Evolutionary conservation across 2,888 invertebrate genomes (phyloP), one percentile per base, ranked within the genome.

Genomic region (Machimus atricapillus): DNA sequence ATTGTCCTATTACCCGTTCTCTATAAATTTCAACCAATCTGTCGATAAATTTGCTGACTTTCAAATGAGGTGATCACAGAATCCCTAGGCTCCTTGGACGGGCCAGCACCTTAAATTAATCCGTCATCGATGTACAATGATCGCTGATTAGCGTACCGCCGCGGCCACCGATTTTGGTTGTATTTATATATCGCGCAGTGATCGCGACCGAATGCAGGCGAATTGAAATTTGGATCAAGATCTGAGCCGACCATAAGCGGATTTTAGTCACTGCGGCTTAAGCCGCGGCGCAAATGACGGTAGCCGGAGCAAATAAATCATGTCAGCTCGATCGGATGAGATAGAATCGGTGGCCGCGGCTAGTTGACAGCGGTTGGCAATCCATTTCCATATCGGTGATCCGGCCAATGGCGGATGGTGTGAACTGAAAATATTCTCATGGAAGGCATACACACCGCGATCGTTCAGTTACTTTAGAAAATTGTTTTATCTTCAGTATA

Each of bases 401-500:
- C 9, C 23, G 37, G 19, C 66, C 66, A 66, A 66, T 66, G 58
- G 58, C 56, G 66, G 58, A 58, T 82, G 82, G 82, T 83, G 82
- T 66, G 82, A 83, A 83, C 37, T 58, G 82, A 83, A 83, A 83
- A 83, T 83, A 83, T 83, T 83, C 82, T 83, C 82, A 83, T 83
- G 82, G 37, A 79, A 83, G 58, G n/a, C n/a, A n/a, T 27, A 66
- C 43, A 16, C 12, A 1, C 23, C 12, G 82, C 66, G 23, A 19
- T 83, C 82, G 66, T 82, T 58, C 81, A 82, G 81, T 83, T 40
- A 66, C 82, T 83, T 83, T 83, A 23, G 37, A 66, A 83, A 83
- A 83, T 66, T 23, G 31, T 66, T 19, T 66, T 83, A 83, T 83
- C 66, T 83, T 83, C 82, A 27, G 27, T 77, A n/a, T n/a, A 19